Base-by-base conservation (phyloP, 2,113 vertebrate genomes). In the Misgurnus mizolepis region DNA sequence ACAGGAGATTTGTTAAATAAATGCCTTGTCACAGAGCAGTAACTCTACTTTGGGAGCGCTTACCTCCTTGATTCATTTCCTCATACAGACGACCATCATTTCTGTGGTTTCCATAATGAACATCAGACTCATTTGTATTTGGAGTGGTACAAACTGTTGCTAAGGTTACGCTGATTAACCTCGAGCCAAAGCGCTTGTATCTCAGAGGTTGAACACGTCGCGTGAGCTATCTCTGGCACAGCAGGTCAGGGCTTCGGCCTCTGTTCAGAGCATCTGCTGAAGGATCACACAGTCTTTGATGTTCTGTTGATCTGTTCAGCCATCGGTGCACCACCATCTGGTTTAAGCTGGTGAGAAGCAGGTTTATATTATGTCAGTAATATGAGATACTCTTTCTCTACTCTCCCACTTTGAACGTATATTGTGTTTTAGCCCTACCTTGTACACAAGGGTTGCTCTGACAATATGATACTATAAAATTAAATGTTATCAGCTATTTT, bases 101-200 rank as follows among this genome's bases (percentile, higher is more conserved):
- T 14, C 15, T 3, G 3, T 39, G 43, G 47, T 66, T 40, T 10
- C 65, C 75, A 55, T 77, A 45, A 66, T 55, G 45, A 77, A 66
- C 62, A 77, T 77, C 62, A 40, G 62, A 55, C 75, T 77, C 75
- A 77, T 77, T 77, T 77, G 62, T 77, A 77, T 77, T 77, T 77
- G 61, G 62, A 77, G 45, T 5, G 34, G 47, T 45, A 77, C 75
- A 77, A 66, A 77, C 61, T 55, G 75, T 77, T 77, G 75, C 75
- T 77, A 66, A 10, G 47, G 62, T 53, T 66, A 77, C 10, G 39
- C 47, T 66, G 61, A 66, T 77, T 77, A 77, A 77, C 60, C 27
- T 1, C 7, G 47, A 67, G 62, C 61, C 75, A 77, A 53, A 66
- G 62, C 47, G 66, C 75, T 77, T 77, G 75, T 79, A 40, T 73